These are phyloP conservation scores for Mormyrus hasselquistii DNA, from an alignment of 2,797 vertebrate species.

Conservation along the genomic window DNA sequence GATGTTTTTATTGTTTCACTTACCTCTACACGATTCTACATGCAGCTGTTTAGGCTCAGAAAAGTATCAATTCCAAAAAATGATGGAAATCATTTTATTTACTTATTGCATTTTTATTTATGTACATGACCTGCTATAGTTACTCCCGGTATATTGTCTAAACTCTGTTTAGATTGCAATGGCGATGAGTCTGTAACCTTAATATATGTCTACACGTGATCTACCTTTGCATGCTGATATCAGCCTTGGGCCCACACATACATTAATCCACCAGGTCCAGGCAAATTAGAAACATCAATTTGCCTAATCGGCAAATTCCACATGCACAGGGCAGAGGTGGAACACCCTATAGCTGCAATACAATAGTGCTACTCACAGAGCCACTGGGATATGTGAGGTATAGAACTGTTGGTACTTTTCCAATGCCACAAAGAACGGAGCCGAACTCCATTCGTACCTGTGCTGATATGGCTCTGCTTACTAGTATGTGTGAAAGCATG, in stretches of 20 bases:
- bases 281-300: not conserved
- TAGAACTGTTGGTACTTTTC: not conserved
- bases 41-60: not conserved
- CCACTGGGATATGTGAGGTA: not conserved
- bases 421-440: not conserved
- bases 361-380: not conserved
- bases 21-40: not conserved
- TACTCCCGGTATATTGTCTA: not conserved
- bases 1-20: not conserved
- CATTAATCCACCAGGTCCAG: not conserved
- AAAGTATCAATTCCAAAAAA: not conserved
- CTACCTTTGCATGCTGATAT: not conserved
- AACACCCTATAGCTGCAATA: not conserved
- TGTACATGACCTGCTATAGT: not conserved
- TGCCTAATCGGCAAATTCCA: not conserved
- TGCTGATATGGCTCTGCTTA: not conserved
- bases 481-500: not conserved
- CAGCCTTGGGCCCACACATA: not conserved
- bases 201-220: not conserved
- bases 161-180: not conserved
- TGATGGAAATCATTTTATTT: not conserved
- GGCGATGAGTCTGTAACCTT: not conserved
- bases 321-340: not conserved
- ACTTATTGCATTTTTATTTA: not conserved
- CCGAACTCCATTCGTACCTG: not conserved